Base-by-base conservation (phyloP, 1,140 invertebrate genomes). In the Drosophila murphyi region DNA sequence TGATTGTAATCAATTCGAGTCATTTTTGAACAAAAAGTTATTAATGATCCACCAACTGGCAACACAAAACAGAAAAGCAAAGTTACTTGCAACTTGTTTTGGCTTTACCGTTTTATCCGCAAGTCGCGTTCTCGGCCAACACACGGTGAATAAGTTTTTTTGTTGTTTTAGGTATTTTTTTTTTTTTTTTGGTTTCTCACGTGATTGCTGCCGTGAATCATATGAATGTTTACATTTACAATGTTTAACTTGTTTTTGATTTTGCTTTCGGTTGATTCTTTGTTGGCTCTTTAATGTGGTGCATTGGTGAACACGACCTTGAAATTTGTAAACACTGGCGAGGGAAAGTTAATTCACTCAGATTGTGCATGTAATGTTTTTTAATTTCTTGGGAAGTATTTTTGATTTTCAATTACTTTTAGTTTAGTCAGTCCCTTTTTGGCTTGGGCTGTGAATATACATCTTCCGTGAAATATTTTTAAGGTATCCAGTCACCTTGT, bases 261-360 rank as follows among this genome's bases (percentile, higher is more conserved):
- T 62, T 34, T 47, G 50, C 52, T 67, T 75, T 64, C 32, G 3
- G 41, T 51, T 54, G 48, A 64, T 88, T 87, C 85, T 88, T 74
- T 62, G 69, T 69, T 69, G 50, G 57, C 41, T 5, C 43, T 41
- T 62, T 56, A 56, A 61, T 69, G 51, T 56, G 50, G 51, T 28
- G 51, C 63, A 28, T 10, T 48, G 63, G 12, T 28, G 7, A 32
- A 3, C 1, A 2, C 54, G 85, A 64, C 83, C 85, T 89, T 88
- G 80, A 89, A 72, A 60, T 8, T 5, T 12, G 54, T 61, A 45
- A 37, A n/a, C 57, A 68, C 45, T 28, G 54, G 50, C 60, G 59
- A 80, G 80, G 48, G 80, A 88, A 82, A 88, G 82, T 82, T 2
- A 71, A 63, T 52, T 67, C 7, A 20, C n/a, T 67, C 7, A 20